Conservation (phyloP, 30 jellyfish, hydroid and myxozoan species). For the Aurelia aurita complex sp. Pacific region DNA sequence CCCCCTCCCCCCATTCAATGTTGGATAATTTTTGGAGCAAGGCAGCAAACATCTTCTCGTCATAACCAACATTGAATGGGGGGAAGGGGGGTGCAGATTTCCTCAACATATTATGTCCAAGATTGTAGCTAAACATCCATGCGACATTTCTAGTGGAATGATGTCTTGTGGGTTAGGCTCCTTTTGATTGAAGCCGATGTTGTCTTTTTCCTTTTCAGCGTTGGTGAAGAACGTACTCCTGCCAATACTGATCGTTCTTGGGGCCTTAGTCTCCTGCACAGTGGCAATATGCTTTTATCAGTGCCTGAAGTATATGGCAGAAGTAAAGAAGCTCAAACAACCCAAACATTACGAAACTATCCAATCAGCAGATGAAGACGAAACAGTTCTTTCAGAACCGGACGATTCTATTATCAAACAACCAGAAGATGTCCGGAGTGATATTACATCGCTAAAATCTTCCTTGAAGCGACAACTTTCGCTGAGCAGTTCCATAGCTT, state of each 20-base stretch:
- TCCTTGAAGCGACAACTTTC: not conserved
- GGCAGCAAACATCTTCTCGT: too few relatives aligned
- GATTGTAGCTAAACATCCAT: too few relatives aligned
- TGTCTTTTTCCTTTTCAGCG: too few relatives aligned
- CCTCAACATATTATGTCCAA: too few relatives aligned
- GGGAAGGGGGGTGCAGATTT: too few relatives aligned
- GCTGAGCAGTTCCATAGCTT: not conserved
- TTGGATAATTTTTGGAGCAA: too few relatives aligned
- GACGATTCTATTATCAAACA: not conserved
- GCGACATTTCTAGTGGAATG: too few relatives aligned
- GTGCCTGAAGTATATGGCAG: conserved; percentile 9
- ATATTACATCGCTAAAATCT: conserved; percentile 1
- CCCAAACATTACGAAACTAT: not conserved
- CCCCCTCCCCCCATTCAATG: too few relatives aligned
- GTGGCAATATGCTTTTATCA: conserved; percentile 13
- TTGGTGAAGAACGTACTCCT: not conserved
- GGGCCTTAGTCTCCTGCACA: conserved; percentile 2
- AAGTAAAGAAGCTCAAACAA: not conserved
- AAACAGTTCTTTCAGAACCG: not conserved
- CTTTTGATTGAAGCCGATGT: too few relatives aligned
- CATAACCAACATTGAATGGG: too few relatives aligned
- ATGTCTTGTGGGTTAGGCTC: too few relatives aligned
- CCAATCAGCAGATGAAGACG: not conserved
- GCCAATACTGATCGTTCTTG: conserved; percentile 22
- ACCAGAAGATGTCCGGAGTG: not conserved